Evolutionary conservation across 2,888 invertebrate species (phyloP).

Genomic region (Eupithecia exiguata): DNA sequence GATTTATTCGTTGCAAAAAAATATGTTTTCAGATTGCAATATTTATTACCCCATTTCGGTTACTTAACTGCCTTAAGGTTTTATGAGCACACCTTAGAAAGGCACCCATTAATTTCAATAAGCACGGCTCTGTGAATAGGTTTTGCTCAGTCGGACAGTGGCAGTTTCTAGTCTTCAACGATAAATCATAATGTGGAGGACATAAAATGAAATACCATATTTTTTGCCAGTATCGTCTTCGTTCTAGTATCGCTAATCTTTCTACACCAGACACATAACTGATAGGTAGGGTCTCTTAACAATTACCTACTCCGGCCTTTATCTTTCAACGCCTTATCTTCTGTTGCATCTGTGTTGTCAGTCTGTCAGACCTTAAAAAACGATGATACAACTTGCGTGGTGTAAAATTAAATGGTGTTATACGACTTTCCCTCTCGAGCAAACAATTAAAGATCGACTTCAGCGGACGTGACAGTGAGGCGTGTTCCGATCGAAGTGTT

Average conservation of each 20-base stretch:
- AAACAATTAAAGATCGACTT: constrained; percentile 68
- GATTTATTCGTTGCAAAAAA: constrained; percentile 21
- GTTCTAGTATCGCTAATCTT: constrained; percentile 44
- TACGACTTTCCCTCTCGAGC: constrained; percentile 61
- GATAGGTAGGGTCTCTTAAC: constrained; percentile 37
- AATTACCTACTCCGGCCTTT: constrained; percentile 65
- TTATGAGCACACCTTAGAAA: constrained; percentile 6
- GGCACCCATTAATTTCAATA: constrained; percentile 5
- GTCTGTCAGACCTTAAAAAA: constrained; percentile 6
- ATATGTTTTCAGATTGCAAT: constrained; percentile 5
- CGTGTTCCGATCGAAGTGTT: constrained; percentile 75
- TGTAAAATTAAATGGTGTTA: constrained; percentile 2
- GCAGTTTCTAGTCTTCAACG: background rate
- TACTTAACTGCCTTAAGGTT: constrained; percentile 43
- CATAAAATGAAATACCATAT: constrained; percentile 25
- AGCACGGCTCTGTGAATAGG: constrained; percentile 3
- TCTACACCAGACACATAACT: constrained; percentile 32
- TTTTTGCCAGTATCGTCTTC: constrained; percentile 29
- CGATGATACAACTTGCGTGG: background rate
- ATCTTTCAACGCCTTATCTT: constrained; percentile 59
- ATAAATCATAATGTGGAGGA: background rate
- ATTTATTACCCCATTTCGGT: constrained; percentile 3
- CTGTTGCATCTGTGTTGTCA: constrained; percentile 49
- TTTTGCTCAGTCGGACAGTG: background rate
- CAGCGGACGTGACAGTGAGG: constrained; percentile 74